Percentiles rank a stretch among this genome's conserved stretches.
Conservation (phyloP, 2,888 invertebrate genomes). For the Drosophila fungiperda region DNA sequence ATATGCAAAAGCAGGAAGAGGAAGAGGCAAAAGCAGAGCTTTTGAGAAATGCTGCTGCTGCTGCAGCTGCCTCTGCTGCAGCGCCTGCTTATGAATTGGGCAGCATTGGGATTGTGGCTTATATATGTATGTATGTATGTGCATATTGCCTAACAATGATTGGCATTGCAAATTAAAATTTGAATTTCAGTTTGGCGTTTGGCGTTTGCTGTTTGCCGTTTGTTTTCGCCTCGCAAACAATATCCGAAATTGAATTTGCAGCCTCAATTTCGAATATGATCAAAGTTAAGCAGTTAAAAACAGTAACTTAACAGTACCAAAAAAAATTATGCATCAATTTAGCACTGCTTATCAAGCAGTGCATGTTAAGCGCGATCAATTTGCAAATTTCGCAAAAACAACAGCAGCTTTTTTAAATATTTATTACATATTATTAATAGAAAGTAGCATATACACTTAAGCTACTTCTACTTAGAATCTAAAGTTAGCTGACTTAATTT, state of each 20-base stretch:
- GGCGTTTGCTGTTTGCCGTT: not conserved
- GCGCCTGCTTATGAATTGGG: not conserved
- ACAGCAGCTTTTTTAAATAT: too few species aligned
- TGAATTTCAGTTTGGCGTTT: conserved; percentile 6
- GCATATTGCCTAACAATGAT: conserved; percentile 30
- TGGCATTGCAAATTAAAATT: conserved; percentile 44
- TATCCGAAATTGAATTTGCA: conserved; percentile 28
- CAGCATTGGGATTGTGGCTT: conserved; percentile 4
- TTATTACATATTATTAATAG: too few species aligned
- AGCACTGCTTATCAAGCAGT: not conserved
- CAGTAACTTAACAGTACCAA: not conserved
- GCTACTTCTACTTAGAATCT: too few species aligned
- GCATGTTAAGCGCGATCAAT: not conserved
- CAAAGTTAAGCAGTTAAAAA: not conserved
- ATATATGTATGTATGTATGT: not conserved
- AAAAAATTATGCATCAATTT: too few species aligned
- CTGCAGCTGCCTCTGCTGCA: not conserved
- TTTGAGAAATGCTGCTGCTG: not conserved
- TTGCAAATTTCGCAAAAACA: too few species aligned
- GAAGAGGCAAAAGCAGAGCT: not conserved
- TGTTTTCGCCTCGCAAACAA: not conserved
- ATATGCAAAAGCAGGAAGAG: conserved; percentile 35
- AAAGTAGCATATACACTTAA: not conserved
- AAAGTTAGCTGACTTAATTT: not conserved
- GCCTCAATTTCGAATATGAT: conserved; percentile 6